Evolutionary conservation across 2,888 invertebrate species (phyloP).

Genomic region (Apomyelois bistriatella): DNA sequence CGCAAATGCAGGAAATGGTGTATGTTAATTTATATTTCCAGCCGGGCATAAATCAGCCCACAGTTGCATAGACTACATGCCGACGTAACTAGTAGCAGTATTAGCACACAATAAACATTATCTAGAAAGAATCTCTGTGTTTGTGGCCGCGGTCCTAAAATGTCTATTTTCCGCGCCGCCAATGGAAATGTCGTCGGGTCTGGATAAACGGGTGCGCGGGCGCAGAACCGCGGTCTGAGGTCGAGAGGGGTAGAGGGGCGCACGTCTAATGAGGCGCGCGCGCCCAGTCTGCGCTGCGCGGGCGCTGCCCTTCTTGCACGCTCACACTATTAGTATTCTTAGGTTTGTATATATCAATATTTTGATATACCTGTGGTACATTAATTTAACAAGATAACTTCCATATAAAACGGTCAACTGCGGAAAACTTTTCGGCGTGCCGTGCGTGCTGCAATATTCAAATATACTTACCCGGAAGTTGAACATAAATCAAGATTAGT

Average conservation of each 20-base stretch:
- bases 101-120: conserved; percentile 73
- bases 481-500: conserved; percentile 47
- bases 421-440: conserved; percentile 28
- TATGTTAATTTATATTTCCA: conserved; percentile 11
- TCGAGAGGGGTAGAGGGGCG: conserved; percentile 36
- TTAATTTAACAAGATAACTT: conserved; percentile 26
- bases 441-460: conserved; percentile 30
- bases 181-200: conserved; percentile 68
- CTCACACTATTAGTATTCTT: conserved; percentile 46
- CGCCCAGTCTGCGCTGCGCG: conserved; percentile 36
- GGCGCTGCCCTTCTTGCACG: conserved; percentile 61
- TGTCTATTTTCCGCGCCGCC: conserved; percentile 65
- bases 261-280: conserved; percentile 63
- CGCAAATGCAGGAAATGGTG: neutral
- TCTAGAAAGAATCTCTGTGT: conserved; percentile 56
- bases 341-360: conserved; percentile 34
- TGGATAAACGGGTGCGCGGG: conserved; percentile 64
- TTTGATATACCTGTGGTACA: conserved; percentile 26
- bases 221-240: conserved; percentile 37
- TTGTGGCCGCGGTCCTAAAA: conserved; percentile 62
- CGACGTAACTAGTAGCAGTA: conserved; percentile 48
- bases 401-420: conserved; percentile 19
- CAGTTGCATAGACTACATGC: conserved; percentile 23
- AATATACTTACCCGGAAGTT: conserved; percentile 30
- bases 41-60: conserved; percentile 9